phyloP scores from a whole-genome alignment of 2,113 vertebrate genomes.

The Numenius arquata region DNA sequence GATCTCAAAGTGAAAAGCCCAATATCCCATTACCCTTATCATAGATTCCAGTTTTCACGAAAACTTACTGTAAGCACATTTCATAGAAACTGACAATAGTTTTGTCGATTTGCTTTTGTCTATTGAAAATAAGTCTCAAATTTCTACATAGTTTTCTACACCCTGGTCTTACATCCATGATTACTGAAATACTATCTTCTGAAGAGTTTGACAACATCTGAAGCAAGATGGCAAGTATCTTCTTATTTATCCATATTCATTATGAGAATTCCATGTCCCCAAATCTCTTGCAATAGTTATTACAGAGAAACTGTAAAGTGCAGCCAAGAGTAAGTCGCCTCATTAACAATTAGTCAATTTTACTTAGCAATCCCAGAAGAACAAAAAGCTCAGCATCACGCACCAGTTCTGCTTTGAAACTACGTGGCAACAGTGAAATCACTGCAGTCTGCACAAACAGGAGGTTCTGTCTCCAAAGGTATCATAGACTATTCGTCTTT shows the following conservation, averaged over 20 bases:
- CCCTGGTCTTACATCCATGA: background rate
- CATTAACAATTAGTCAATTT: background rate
- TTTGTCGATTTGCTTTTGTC: background rate
- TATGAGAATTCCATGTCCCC: background rate
- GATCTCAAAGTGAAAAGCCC: background rate
- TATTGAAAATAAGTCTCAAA: background rate
- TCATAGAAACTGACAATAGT: background rate
- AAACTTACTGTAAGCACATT: background rate
- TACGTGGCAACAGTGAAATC: background rate
- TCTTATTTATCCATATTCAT: background rate
- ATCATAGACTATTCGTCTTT: background rate
- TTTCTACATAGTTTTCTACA: background rate
- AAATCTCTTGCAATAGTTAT: background rate
- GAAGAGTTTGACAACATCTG: background rate
- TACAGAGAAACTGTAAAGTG: background rate
- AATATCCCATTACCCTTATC: background rate
- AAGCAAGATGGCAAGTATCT: background rate
- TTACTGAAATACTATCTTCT: background rate
- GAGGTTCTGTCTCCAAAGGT: background rate
- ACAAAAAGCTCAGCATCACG: background rate
- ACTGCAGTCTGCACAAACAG: background rate
- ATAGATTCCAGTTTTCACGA: background rate
- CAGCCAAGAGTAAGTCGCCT: background rate
- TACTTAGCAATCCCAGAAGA: background rate
- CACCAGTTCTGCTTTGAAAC: background rate